Conservation (phyloP, 2,888 invertebrate species). For the Amphipoea lucens region DNA sequence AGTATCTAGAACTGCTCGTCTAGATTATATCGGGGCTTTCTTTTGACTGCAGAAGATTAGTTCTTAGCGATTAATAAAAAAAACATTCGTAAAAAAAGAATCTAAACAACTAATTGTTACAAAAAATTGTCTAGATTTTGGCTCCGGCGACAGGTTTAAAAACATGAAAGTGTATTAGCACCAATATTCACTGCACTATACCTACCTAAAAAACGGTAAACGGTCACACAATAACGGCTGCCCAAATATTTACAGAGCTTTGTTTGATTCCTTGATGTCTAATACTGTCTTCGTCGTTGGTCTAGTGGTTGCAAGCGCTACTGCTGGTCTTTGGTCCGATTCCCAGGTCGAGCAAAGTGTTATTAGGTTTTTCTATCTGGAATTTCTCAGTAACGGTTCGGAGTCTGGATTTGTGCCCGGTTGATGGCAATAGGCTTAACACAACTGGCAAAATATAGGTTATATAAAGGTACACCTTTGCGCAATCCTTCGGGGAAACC, state of each 20-base stretch:
- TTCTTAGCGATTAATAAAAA: background rate
- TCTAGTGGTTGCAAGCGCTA: too few species aligned
- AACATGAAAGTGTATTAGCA: background rate
- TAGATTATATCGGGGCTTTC: background rate
- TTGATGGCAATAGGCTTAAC: too few species aligned
- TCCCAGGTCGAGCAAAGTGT: background rate
- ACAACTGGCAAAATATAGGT: background rate
- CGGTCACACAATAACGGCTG: background rate
- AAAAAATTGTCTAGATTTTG: background rate
- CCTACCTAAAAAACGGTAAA: background rate
- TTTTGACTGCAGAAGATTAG: background rate
- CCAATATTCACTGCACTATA: background rate
- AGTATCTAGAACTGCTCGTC: background rate
- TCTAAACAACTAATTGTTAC: background rate
- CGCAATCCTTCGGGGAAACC: background rate
- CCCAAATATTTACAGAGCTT: background rate
- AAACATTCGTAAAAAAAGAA: background rate
- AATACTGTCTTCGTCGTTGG: too few species aligned
- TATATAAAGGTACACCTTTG: background rate
- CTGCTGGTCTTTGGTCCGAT: background rate
- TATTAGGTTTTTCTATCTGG: background rate
- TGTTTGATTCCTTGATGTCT: background rate
- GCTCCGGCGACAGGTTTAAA: background rate
- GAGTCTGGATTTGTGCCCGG: too few species aligned
- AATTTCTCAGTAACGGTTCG: too few species aligned